A percentile compares a stretch with the other conserved stretches of the same genome.
phyloP scores from a whole-genome alignment of 2,888 invertebrate species.

The Plagodis pulveraria region DNA sequence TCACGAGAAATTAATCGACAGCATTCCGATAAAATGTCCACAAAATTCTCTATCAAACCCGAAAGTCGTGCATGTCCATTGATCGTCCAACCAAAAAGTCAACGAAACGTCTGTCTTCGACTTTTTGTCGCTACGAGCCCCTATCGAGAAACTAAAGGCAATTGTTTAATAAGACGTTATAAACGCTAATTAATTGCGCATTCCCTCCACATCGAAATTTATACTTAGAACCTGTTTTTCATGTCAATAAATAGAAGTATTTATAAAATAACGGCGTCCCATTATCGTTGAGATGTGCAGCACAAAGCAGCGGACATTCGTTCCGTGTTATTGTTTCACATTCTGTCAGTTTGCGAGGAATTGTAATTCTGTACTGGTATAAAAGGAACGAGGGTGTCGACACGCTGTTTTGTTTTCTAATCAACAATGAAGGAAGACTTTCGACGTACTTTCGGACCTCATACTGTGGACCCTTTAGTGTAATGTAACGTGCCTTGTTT shows the following conservation, averaged over 20 bases:
- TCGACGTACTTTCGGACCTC: constrained; percentile 63
- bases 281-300: constrained; percentile 63
- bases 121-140: constrained; percentile 55
- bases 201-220: neutral
- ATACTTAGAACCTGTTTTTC: constrained; percentile 19
- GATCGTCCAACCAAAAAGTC: constrained; percentile 73
- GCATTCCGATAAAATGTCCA: constrained; percentile 72
- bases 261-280: constrained; percentile 71
- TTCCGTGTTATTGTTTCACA: constrained; percentile 71
- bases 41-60: constrained; percentile 73
- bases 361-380: constrained; percentile 69
- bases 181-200: constrained; percentile 1
- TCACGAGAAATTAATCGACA: constrained; percentile 79
- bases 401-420: constrained; percentile 78
- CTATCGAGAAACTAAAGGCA: constrained; percentile 28
- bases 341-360: constrained; percentile 63
- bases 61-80: constrained; percentile 81
- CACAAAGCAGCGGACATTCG: constrained; percentile 66
- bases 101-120: constrained; percentile 55
- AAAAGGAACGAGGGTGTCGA: constrained; percentile 81
- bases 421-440: constrained; percentile 71
- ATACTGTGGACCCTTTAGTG: constrained; percentile 75
- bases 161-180: constrained; percentile 25
- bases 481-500: constrained; percentile 71
- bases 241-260: constrained; percentile 43